These are phyloP conservation scores for Triops cancriformis DNA, from an alignment of 1,140 invertebrate genomes.

Conservation along the genomic window DNA sequence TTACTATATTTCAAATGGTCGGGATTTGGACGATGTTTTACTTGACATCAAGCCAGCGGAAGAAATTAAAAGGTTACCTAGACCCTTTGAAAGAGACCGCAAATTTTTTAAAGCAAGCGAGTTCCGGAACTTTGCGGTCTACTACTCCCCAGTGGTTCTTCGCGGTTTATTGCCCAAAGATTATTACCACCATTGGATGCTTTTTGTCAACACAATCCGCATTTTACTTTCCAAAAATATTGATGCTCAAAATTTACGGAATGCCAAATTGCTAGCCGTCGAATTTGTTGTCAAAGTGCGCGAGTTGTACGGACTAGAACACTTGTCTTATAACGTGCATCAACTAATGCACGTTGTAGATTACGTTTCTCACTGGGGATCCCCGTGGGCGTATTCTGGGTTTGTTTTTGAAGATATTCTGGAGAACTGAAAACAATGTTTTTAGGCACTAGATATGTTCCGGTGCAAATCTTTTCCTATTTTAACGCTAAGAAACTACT, in stretches of 20 bases:
- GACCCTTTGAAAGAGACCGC: too few relatives aligned
- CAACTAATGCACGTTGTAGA: conserved; percentile 8
- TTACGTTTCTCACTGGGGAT: not conserved
- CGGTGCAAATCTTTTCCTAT: conserved; percentile 19
- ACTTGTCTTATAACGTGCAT: conserved; percentile 20
- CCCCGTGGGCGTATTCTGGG: conserved; percentile 20
- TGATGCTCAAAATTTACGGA: conserved; percentile 6
- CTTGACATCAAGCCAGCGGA: conserved; percentile 23
- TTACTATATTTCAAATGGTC: too few relatives aligned
- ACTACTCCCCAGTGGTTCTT: too few relatives aligned
- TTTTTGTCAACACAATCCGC: conserved; percentile 16
- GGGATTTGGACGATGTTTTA: too few relatives aligned
- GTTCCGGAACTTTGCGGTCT: too few relatives aligned
- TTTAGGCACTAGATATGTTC: conserved; percentile 7
- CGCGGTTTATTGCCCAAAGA: not conserved
- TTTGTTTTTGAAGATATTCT: conserved; percentile 17
- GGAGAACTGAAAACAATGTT: conserved; percentile 15
- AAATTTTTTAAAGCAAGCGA: too few relatives aligned
- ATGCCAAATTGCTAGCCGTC: not conserved
- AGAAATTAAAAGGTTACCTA: conserved; percentile 12
- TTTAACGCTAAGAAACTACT: too few relatives aligned
- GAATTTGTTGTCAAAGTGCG: conserved; percentile 1
- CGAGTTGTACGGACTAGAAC: conserved; percentile 15
- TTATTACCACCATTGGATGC: conserved; percentile 22
- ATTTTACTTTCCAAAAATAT: too few relatives aligned